phyloP scores from a whole-genome alignment of 2,888 invertebrate genomes.

The Brassicogethes aeneus region DNA sequence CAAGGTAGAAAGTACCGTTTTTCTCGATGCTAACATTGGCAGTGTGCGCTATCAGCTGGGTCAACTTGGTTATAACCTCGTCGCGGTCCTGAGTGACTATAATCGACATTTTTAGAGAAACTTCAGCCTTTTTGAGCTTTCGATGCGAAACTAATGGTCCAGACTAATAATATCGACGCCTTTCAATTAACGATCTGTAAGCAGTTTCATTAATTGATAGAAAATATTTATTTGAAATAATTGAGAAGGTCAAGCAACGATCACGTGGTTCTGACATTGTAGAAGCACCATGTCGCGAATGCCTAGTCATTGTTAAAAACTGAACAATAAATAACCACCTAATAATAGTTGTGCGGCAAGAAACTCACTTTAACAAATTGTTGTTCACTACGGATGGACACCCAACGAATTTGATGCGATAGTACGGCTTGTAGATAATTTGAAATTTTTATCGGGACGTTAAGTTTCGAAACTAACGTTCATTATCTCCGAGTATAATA shows the following conservation, averaged over 20 bases:
- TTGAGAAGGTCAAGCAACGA: background rate
- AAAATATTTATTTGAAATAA: slow-evolving; percentile 6
- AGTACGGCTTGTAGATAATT: too few relatives aligned
- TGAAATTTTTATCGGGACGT: too few relatives aligned
- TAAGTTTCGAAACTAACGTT: too few relatives aligned
- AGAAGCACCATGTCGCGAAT: background rate
- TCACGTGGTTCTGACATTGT: slow-evolving; percentile 1
- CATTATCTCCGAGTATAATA: too few relatives aligned
- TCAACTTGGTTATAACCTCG: slow-evolving; percentile 44
- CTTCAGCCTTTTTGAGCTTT: background rate
- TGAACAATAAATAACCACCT: too few relatives aligned
- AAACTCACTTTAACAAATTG: too few relatives aligned
- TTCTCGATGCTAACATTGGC: slow-evolving; percentile 56
- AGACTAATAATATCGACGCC: background rate
- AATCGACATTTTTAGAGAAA: slow-evolving; percentile 10
- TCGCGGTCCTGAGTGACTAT: slow-evolving; percentile 25
- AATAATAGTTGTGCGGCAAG: too few relatives aligned
- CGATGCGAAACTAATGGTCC: background rate
- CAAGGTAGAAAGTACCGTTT: slow-evolving; percentile 61
- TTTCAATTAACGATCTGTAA: background rate
- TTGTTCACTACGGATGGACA: too few relatives aligned
- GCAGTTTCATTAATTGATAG: background rate
- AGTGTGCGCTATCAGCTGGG: slow-evolving; percentile 53
- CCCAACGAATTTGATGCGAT: too few relatives aligned
- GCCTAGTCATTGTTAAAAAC: slow-evolving; percentile 2